A percentile compares a stretch with the other conserved stretches of the same genome.
Evolutionary conservation across 2,797 vertebrate species (phyloP).

Genomic region (Rhinella marina): DNA sequence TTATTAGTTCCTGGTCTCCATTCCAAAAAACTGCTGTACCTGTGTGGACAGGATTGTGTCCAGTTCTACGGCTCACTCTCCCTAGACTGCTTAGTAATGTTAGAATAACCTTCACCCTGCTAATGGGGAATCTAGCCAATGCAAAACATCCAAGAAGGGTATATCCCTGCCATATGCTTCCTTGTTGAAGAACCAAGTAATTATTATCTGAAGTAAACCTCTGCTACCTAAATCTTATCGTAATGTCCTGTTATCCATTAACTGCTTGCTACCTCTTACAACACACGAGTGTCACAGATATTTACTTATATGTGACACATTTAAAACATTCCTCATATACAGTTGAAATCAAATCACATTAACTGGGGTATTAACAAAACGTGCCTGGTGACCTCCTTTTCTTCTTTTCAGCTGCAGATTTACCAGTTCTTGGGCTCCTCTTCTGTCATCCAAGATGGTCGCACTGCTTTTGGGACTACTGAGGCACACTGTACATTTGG

Average conservation of each 20-base stretch:
- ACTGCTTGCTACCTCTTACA: neutral
- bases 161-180: neutral
- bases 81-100: neutral
- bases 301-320: neutral
- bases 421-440: too few species aligned
- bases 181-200: neutral
- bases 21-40: neutral
- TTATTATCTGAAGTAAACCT: neutral
- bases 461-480: too few species aligned
- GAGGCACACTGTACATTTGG: too few species aligned
- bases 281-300: neutral
- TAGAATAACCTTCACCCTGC: conserved; percentile 17
- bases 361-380: too few species aligned
- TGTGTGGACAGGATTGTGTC: neutral
- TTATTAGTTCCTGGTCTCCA: neutral
- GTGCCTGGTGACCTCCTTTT: too few species aligned
- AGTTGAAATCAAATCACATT: too few species aligned
- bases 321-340: too few species aligned
- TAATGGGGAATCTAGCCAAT: neutral
- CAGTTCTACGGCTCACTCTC: neutral
- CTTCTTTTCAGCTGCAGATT: too few species aligned
- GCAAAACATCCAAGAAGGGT: neutral
- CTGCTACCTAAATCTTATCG: neutral
- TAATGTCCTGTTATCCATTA: neutral
- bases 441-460: too few species aligned